A percentile compares a stretch with the other conserved stretches of the same genome.
phyloP scores from a whole-genome alignment of 2,888 invertebrate genomes.

The Byasa hedistus region DNA sequence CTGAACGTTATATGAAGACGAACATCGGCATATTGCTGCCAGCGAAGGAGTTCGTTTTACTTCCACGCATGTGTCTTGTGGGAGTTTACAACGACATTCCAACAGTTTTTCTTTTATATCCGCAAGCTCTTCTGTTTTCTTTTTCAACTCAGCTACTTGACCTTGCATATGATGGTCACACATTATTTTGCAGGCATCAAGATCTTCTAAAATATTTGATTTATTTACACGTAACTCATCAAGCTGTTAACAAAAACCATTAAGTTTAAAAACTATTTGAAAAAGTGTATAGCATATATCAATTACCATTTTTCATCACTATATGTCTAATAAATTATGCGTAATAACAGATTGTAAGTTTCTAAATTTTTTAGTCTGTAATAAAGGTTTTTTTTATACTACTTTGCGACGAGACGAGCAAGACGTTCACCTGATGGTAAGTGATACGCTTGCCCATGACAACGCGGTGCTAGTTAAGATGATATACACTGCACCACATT shows the following conservation, averaged over 20 bases:
- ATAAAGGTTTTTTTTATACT: no score
- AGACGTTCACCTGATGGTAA: no score
- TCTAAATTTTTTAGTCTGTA: not conserved
- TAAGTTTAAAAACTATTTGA: constrained; percentile 1
- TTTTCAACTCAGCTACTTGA: constrained; percentile 48
- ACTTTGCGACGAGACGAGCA: no score
- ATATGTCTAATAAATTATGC: not conserved
- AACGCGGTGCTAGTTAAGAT: no score
- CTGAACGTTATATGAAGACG: constrained; percentile 51
- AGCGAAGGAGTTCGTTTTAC: constrained; percentile 67
- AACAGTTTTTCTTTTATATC: constrained; percentile 49
- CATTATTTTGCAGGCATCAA: constrained; percentile 55
- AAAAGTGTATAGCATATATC: not conserved
- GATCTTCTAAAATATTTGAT: constrained; percentile 49
- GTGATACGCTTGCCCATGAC: no score
- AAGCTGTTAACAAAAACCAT: constrained; percentile 43
- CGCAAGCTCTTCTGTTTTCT: constrained; percentile 46
- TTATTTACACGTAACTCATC: constrained; percentile 54
- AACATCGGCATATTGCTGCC: constrained; percentile 62
- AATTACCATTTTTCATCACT: not conserved
- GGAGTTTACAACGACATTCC: constrained; percentile 64
- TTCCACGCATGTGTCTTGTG: constrained; percentile 53
- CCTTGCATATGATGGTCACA: constrained; percentile 55
- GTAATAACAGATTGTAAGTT: not conserved
- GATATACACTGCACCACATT: no score